Base-by-base conservation (phyloP, 2,888 invertebrate species). In the Thumatha senex region DNA sequence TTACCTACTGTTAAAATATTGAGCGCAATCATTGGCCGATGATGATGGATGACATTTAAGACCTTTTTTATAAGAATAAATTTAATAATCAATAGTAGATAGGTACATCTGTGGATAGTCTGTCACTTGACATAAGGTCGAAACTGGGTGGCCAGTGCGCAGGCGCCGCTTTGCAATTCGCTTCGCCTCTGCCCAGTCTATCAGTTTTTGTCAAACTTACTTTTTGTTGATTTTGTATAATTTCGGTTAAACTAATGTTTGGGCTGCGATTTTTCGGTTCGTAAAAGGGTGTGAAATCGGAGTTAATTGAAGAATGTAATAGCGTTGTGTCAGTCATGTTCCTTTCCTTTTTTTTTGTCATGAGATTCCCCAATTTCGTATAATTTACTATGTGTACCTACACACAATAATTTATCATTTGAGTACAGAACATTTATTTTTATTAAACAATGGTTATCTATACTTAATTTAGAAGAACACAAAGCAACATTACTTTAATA, bases 201-300 rank as follows among this genome's bases (percentile, higher is more conserved):
- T 71, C 67, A 64, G 62, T 86, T 90, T 89, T 89, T 88, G 79
- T 70, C 50, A 38, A 39, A 54, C 57, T 89, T 90, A 54, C 57
- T 89, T 90, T 89, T 90, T 89, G 86, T 89, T 80, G 80, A 76
- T 87, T 89, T 88, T 82, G 81, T 80, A 79, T 91, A 91, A 90
- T 90, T 86, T 87, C 74, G 83, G 86, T 83, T 87, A 90, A 90
- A 88, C 90, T 88, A 90, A 89, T 91, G 91, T 91, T 91, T 91
- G 91, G 86, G 80, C 84, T 90, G 85, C 88, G 87, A 91, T 91
- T 91, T 89, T 84, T 87, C 89, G 91, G 91, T 90, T 91, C 91
- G 85, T 91, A 88, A 90, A 89, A 86, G 85, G 79, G 89, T 89
- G 91, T 91, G 91, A 91, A 91, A 91, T 91, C 78, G 84, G 61